phyloP scores from a whole-genome alignment of 2,888 invertebrate species.

The Synanthedon formicaeformis region DNA sequence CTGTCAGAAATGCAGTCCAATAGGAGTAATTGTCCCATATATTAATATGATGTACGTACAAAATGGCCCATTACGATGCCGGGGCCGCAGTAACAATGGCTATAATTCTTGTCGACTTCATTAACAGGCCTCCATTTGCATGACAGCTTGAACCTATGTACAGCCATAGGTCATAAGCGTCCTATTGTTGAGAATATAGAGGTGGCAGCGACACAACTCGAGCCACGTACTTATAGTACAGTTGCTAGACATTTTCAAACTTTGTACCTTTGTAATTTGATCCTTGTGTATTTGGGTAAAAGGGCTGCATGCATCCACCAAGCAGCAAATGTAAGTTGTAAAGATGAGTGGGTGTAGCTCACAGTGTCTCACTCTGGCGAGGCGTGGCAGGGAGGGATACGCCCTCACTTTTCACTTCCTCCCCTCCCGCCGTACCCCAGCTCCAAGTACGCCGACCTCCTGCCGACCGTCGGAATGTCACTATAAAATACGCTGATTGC shows the following conservation, averaged over 20 bases:
- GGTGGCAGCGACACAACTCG: conserved; percentile 5
- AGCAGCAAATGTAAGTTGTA: conserved; percentile 22
- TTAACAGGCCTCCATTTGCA: conserved; percentile 70
- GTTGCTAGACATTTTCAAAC: conserved; percentile 2
- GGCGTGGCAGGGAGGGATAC: conserved; percentile 50
- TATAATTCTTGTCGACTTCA: conserved; percentile 68
- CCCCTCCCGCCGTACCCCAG: conserved; percentile 12
- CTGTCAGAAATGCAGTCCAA: conserved; percentile 44
- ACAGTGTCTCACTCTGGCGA: conserved; percentile 43
- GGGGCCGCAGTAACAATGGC: conserved; percentile 63
- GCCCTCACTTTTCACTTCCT: conserved; percentile 21
- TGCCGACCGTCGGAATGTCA: not conserved
- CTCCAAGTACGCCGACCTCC: not conserved
- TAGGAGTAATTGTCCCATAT: conserved; percentile 56
- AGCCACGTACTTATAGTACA: not conserved
- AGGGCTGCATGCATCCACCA: conserved; percentile 8
- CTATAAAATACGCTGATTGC: not conserved
- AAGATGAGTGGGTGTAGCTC: conserved; percentile 48
- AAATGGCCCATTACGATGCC: conserved; percentile 61
- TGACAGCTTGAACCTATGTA: conserved; percentile 46
- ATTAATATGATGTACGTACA: conserved; percentile 63
- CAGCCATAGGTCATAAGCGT: conserved; percentile 37
- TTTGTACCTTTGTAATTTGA: conserved; percentile 16
- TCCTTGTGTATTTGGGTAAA: conserved; percentile 20
- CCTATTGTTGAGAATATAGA: conserved; percentile 29